These are phyloP conservation scores for Kuschelorhynchus macadamiae DNA, from an alignment of 2,888 invertebrate species.

Conservation along the genomic window DNA sequence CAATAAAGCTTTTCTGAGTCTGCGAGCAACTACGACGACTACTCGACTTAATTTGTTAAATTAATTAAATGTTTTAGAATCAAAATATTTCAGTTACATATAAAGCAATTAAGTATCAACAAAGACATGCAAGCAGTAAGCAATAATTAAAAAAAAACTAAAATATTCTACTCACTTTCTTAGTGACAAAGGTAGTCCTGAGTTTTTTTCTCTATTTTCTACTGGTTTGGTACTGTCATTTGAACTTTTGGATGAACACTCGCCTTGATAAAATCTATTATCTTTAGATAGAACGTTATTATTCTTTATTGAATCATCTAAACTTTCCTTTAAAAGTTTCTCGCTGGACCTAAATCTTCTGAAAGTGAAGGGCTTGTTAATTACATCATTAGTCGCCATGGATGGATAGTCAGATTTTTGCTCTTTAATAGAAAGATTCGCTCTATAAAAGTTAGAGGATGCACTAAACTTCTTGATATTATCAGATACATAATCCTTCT, in stretches of 20 bases:
- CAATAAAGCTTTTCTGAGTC: too few relatives aligned
- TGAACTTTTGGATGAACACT: neutral
- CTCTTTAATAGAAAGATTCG: neutral
- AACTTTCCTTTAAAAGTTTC: slow-evolving; percentile 6
- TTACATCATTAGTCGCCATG: slow-evolving; percentile 4
- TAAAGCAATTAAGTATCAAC: too few relatives aligned
- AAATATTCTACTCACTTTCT: slow-evolving; percentile 15
- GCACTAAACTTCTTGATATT: neutral
- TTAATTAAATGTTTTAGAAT: too few relatives aligned
- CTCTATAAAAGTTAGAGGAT: too few relatives aligned
- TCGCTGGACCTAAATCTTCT: slow-evolving; percentile 22
- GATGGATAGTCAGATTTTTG: neutral
- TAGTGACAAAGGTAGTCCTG: slow-evolving; percentile 32
- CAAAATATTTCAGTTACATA: too few relatives aligned
- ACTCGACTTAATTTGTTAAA: too few relatives aligned
- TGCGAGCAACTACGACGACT: too few relatives aligned
- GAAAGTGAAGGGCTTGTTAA: neutral
- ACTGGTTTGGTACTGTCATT: slow-evolving; percentile 8
- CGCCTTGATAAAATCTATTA: neutral
- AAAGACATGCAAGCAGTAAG: too few relatives aligned
- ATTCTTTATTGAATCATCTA: slow-evolving; percentile 4
- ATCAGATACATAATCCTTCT: neutral
- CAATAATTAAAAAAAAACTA: too few relatives aligned
- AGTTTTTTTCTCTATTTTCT: slow-evolving; percentile 24
- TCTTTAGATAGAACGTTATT: slow-evolving; percentile 4